Conservation (phyloP, 2,113 vertebrate species). For the Hyaena hyaena region DNA sequence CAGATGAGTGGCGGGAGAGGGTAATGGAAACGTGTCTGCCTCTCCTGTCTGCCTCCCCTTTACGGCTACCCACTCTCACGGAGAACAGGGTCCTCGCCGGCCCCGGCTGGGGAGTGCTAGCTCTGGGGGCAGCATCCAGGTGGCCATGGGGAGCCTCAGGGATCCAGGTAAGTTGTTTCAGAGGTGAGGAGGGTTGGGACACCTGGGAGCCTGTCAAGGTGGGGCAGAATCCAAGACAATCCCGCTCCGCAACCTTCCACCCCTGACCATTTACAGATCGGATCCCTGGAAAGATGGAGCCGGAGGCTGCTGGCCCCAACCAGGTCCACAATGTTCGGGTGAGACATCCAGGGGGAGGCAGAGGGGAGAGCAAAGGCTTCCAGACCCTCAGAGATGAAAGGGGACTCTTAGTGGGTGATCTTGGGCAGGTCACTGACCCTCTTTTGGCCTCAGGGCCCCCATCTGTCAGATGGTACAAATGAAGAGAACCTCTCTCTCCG, state of each 20-base stretch:
- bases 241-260: background rate
- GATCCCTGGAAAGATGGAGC: slow-evolving; percentile 43
- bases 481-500: background rate
- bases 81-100: slow-evolving; percentile 42
- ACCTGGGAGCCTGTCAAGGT: background rate
- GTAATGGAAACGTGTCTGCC: background rate
- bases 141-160: background rate
- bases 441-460: background rate
- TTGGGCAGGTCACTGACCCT: background rate
- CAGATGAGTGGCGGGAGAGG: too few species aligned
- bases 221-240: background rate
- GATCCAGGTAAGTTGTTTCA: slow-evolving; percentile 25
- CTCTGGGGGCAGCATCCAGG: slow-evolving; percentile 66
- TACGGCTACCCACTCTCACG: background rate
- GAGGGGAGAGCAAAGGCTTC: background rate
- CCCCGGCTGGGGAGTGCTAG: slow-evolving; percentile 49
- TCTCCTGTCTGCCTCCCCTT: background rate
- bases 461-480: background rate
- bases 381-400: background rate
- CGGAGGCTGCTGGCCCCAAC: slow-evolving; percentile 51
- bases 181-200: background rate
- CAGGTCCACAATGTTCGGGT: slow-evolving; percentile 77
- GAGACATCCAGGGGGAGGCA: background rate
- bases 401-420: background rate
- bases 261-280: slow-evolving; percentile 50